Conservation (phyloP, 2,888 invertebrate genomes). For the Calameuta idolon region DNA sequence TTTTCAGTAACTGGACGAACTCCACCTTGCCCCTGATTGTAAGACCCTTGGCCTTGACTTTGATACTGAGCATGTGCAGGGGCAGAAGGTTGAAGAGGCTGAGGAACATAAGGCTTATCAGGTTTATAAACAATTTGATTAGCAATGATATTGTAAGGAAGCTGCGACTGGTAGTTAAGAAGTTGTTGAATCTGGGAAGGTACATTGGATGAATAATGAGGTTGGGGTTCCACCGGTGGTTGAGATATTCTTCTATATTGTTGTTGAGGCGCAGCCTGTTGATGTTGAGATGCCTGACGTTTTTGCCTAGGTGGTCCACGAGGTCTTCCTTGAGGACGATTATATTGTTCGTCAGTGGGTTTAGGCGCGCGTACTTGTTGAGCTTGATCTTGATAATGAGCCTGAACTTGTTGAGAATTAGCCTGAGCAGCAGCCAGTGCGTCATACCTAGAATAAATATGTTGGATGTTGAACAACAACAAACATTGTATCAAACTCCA, state of each 20-base stretch:
- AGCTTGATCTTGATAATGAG: not conserved
- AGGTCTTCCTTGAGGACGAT: constrained; percentile 15
- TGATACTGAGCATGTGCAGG: constrained; percentile 16
- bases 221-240: constrained; percentile 45
- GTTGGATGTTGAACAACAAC: not conserved
- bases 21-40: constrained; percentile 24
- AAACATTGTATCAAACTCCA: not conserved
- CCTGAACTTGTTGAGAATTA: constrained; percentile 27
- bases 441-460: constrained; percentile 12
- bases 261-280: constrained; percentile 43
- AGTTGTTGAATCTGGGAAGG: constrained; percentile 53
- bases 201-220: constrained; percentile 55
- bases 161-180: constrained; percentile 55
- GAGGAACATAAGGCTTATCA: constrained; percentile 60
- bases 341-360: constrained; percentile 7
- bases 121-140: constrained; percentile 52
- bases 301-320: constrained; percentile 43
- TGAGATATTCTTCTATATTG: constrained; percentile 49
- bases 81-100: constrained; percentile 40
- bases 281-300: constrained; percentile 41
- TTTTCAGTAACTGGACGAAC: constrained; percentile 55
- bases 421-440: constrained; percentile 26
- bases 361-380: constrained; percentile 10
- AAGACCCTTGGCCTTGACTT: constrained; percentile 27
- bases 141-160: constrained; percentile 61